Evolutionary conservation across 2,888 invertebrate genomes (phyloP).

Genomic region (Sphaerophoria taeniata): DNA sequence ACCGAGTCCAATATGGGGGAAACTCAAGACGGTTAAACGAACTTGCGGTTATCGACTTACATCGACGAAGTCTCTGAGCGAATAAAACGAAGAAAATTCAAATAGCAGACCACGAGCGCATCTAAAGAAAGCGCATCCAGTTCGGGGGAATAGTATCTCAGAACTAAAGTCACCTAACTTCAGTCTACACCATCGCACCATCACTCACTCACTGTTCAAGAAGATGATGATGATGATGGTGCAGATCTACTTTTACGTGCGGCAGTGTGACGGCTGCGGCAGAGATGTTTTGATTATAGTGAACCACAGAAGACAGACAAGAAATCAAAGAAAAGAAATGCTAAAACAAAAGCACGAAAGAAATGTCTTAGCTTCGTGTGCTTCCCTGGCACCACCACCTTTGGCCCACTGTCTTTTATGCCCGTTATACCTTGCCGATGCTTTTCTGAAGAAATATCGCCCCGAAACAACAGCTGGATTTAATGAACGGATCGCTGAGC

Average conservation of each 20-base stretch:
- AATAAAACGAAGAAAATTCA: slow-evolving; percentile 44
- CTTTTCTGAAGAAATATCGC: slow-evolving; percentile 3
- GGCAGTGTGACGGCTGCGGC: slow-evolving; percentile 63
- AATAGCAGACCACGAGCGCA: slow-evolving; percentile 71
- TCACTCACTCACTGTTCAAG: slow-evolving; percentile 47
- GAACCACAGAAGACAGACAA: slow-evolving; percentile 49
- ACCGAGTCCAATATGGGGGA: neutral
- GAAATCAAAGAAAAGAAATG: slow-evolving; percentile 63
- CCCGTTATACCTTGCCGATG: neutral
- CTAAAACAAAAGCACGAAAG: slow-evolving; percentile 61
- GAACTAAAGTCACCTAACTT: slow-evolving; percentile 80
- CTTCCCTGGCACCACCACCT: slow-evolving; percentile 8
- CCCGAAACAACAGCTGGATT: slow-evolving; percentile 58
- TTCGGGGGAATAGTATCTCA: slow-evolving; percentile 80
- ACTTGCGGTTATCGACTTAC: slow-evolving; percentile 70
- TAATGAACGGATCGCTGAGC: slow-evolving; percentile 70
- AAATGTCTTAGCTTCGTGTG: slow-evolving; percentile 36
- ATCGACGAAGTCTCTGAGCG: slow-evolving; percentile 49
- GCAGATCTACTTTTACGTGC: slow-evolving; percentile 55
- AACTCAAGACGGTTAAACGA: slow-evolving; percentile 15
- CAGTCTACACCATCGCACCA: slow-evolving; percentile 61
- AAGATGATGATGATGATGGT: slow-evolving; percentile 59
- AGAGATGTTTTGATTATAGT: slow-evolving; percentile 66
- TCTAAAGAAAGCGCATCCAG: slow-evolving; percentile 77
- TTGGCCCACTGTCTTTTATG: slow-evolving; percentile 14